Evolutionary conservation across 1,140 invertebrate genomes (phyloP).

Genomic region (Diorhabda elongata): DNA sequence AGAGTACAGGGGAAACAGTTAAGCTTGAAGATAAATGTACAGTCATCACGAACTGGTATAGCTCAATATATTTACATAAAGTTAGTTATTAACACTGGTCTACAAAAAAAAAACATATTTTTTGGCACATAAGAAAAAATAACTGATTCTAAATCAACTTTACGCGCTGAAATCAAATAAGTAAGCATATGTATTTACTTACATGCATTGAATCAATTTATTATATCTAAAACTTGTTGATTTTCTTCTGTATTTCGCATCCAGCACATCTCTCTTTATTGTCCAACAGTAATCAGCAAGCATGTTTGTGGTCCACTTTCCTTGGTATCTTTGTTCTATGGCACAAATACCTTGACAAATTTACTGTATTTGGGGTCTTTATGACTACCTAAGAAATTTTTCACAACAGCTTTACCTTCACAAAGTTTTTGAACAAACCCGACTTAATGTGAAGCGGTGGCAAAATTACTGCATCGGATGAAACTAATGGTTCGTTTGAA

Average conservation of each 20-base stretch:
- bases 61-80: no score
- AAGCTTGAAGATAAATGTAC: no score
- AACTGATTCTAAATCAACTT: conserved; percentile 15
- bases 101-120: conserved; percentile 35
- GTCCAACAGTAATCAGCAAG: no score
- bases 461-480: no score
- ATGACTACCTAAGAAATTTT: no score
- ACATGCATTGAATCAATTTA: no score
- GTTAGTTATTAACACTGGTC: conserved; percentile 9
- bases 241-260: conserved; percentile 31
- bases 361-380: no score
- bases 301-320: no score
- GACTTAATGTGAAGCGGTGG: not conserved
- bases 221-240: no score
- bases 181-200: no score
- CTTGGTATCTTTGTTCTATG: conserved; percentile 6
- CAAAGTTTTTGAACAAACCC: not conserved
- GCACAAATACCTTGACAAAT: not conserved
- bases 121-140: conserved; percentile 35
- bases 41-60: no score
- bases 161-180: conserved; percentile 36
- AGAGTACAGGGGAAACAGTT: no score
- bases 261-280: not conserved
- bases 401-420: not conserved
- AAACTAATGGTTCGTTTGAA: not conserved